These are phyloP conservation scores for Ceratothoa steindachneri DNA, from an alignment of 2,888 invertebrate genomes.

Conservation along the genomic window DNA sequence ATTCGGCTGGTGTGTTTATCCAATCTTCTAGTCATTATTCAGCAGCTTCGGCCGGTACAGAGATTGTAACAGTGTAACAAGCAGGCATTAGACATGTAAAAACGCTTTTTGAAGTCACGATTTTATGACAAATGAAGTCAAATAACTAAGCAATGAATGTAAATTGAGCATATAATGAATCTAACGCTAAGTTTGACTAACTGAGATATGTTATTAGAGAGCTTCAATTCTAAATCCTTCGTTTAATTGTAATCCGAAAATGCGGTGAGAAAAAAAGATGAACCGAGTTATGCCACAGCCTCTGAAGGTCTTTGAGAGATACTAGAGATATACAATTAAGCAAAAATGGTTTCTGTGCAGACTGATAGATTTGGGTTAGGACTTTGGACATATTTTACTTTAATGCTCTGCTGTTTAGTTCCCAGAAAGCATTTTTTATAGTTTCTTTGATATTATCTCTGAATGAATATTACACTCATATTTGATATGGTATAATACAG, in stretches of 20 bases:
- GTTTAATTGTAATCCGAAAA: background rate
- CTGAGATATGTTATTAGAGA: conserved; percentile 6
- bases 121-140: conserved; percentile 9
- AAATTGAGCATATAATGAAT: conserved; percentile 13
- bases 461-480: too few species aligned
- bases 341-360: too few species aligned
- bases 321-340: too few species aligned
- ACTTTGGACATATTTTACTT: too few species aligned
- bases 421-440: too few species aligned
- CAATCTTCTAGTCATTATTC: background rate
- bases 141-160: conserved; percentile 13
- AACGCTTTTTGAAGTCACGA: conserved; percentile 9
- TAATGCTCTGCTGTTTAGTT: too few species aligned
- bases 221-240: background rate
- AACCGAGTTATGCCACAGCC: background rate
- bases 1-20: background rate
- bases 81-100: conserved; percentile 5
- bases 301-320: background rate
- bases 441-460: too few species aligned
- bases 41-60: background rate
- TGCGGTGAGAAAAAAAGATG: background rate
- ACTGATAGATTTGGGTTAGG: too few species aligned
- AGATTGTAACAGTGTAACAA: conserved; percentile 7
- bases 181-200: conserved; percentile 9
- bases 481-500: too few species aligned